Evolutionary conservation across 2,888 invertebrate species (phyloP), one percentile per base, ranked within the genome.

Genomic region (Agrotis puta): DNA sequence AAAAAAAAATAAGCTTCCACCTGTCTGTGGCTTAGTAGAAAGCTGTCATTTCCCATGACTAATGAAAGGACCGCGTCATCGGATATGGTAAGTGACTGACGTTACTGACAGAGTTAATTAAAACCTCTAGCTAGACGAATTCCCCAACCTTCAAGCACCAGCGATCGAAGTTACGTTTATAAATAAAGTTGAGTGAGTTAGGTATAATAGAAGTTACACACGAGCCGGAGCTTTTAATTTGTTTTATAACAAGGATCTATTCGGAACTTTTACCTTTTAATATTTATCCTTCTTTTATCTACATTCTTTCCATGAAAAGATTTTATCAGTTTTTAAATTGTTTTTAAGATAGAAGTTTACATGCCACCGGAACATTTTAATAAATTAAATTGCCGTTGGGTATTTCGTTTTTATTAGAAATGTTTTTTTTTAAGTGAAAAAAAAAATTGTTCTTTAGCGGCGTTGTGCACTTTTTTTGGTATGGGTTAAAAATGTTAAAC

Each of bases 1-100:
- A n/a, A n/a, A n/a, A n/a, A n/a, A n/a, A n/a, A n/a, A n/a, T n/a
- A n/a, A n/a, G 45, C 16, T 57, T 48, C 39, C 20, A 20, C 16
- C 53, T 47, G 39, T 22, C 39, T 47, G 2, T 50, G 69, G 20
- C 77, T 33, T 56, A 39, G 59, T 24, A 53, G n/a, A 51, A 67
- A 77, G 54, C 50, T 74, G 74, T 24, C 54, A n/a, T 20, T 70
- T 59, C 70, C 39, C 77, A 48, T 76, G 22, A 39, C 20, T 61
- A 74, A 61, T 61, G 50, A 24, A 20, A 77, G n/a, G 20, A 3
- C 22, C 22, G n/a, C 22, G 16, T n/a, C 39, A 14, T 48, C 16
- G 5, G 7, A 43, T 45, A 33, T 20, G 43, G 3, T 18, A 50
- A 20, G 22, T 59, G 27, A 45, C 16, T 43, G 2, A 48, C n/a